Evolutionary conservation across 1,140 invertebrate genomes (phyloP).

Genomic region (Drosophila rufa): DNA sequence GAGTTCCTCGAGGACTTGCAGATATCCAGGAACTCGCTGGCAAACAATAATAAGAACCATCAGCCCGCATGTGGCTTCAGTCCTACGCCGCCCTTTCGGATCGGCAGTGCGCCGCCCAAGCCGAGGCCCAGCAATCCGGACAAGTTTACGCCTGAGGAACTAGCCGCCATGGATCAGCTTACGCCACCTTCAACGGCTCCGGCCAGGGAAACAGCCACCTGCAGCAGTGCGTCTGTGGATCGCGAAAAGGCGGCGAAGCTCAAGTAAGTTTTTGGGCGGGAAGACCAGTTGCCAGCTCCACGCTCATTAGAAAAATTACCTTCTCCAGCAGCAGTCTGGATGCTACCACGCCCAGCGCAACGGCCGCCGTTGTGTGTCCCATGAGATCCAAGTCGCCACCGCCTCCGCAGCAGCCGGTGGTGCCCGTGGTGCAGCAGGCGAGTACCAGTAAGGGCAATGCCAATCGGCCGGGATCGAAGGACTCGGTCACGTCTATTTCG

Average conservation of each 20-base stretch:
- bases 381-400: constrained; percentile 33
- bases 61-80: constrained; percentile 64
- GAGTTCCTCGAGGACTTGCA: constrained; percentile 87
- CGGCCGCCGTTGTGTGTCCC: constrained; percentile 42
- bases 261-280: constrained; percentile 50
- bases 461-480: constrained; percentile 59
- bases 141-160: constrained; percentile 79
- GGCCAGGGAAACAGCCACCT: constrained; percentile 64
- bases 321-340: constrained; percentile 73
- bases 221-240: constrained; percentile 67
- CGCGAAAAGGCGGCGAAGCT: constrained; percentile 54
- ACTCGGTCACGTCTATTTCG: constrained; percentile 73
- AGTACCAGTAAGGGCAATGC: constrained; percentile 27
- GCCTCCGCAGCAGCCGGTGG: constrained; percentile 15
- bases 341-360: constrained; percentile 14
- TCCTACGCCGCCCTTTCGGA: constrained; percentile 76
- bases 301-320: constrained; percentile 77
- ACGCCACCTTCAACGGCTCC: constrained; percentile 82
- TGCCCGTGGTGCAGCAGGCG: constrained; percentile 41
- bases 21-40: constrained; percentile 74
- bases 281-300: constrained; percentile 10
- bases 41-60: constrained; percentile 55
- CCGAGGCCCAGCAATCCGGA: constrained; percentile 75
- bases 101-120: constrained; percentile 79
- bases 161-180: constrained; percentile 76